Base-by-base conservation (phyloP, 2,113 vertebrate genomes). In the Esox niger region DNA sequence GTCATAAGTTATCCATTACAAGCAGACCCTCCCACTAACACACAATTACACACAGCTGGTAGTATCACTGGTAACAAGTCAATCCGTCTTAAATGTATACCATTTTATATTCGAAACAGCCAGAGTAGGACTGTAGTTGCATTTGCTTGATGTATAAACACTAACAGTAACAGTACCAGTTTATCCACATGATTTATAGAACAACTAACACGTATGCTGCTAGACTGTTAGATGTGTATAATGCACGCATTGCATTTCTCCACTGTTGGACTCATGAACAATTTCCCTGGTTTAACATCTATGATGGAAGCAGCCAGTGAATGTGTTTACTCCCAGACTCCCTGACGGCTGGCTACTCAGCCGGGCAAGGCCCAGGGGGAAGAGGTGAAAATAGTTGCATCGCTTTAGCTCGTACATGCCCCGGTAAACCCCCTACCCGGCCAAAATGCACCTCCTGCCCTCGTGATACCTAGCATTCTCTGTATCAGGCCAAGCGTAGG, bases 301-400 rank as follows among this genome's bases (percentile, higher is more conserved):
- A 23, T 38, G 35, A 38, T 9, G 9, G 35, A 38, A 43, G 29
- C 57, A 59, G 29, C 20, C 57, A 31, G 29, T 31, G 43, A 49
- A 64, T 65, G 27, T 49, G 27, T 30, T 31, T 27, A 32, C 49
- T 52, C 49, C 46, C 64, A 66, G 64, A 66, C 30, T 33, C 10
- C 23, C 33, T 55, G n/a, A n/a, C n/a, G 64, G 64, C 13, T 56
- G 49, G 47, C 23, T 56, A 21, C 33, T 6, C 64, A 66, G 10
- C 64, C 64, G 56, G 64, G 6, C 52, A 32, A n/a, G 10, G 52
- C 64, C 49, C 52, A 31, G 52, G 49, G 35, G 54, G 64, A 25
- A 25, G 21, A 30, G 27, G 49, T 49, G 56, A 21, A 66, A 66
- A 66, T 52, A 66, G 63, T 10, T 7, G 46, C 63, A 63, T 7